These are phyloP conservation scores for Beroe forskalii DNA, from an alignment of 37 sponge, comb jelly and placozoan genomes.

Conservation along the genomic window DNA sequence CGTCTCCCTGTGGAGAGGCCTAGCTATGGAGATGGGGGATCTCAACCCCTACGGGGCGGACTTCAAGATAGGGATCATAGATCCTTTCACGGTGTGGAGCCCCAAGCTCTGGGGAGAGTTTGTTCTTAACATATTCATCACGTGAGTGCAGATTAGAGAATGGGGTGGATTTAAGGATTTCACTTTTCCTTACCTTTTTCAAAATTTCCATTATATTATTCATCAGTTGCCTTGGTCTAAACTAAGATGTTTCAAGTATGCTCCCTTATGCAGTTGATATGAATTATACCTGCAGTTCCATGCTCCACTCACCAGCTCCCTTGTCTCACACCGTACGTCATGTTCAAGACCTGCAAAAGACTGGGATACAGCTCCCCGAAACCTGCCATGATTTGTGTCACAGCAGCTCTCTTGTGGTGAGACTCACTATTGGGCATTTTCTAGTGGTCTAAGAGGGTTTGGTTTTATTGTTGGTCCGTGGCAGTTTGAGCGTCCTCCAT, in stretches of 20 bases:
- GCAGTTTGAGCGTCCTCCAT: too few relatives aligned
- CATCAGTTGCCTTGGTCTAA: too few relatives aligned
- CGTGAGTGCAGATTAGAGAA: conserved; percentile 62
- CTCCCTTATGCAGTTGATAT: too few relatives aligned
- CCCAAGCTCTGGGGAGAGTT: neutral
- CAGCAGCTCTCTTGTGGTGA: neutral
- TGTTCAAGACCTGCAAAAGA: neutral
- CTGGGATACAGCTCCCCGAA: neutral
- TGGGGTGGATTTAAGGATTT: too few relatives aligned
- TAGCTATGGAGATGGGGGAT: conserved; percentile 45
- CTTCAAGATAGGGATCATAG: conserved; percentile 32
- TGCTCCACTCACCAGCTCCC: too few relatives aligned
- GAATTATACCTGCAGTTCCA: too few relatives aligned
- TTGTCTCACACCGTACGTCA: neutral
- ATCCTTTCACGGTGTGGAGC: conserved; percentile 12
- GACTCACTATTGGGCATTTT: too few relatives aligned
- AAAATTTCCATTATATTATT: too few relatives aligned
- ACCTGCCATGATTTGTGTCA: neutral
- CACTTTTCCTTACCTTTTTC: too few relatives aligned
- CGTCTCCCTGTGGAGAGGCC: conserved; percentile 48
- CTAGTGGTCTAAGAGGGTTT: too few relatives aligned
- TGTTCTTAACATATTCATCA: neutral
- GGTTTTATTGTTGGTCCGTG: too few relatives aligned
- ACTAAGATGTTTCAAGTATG: too few relatives aligned
- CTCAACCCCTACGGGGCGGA: conserved; percentile 52